phyloP scores from a whole-genome alignment of 2,888 invertebrate species.

The Spatulosminthurus flaviceps region DNA sequence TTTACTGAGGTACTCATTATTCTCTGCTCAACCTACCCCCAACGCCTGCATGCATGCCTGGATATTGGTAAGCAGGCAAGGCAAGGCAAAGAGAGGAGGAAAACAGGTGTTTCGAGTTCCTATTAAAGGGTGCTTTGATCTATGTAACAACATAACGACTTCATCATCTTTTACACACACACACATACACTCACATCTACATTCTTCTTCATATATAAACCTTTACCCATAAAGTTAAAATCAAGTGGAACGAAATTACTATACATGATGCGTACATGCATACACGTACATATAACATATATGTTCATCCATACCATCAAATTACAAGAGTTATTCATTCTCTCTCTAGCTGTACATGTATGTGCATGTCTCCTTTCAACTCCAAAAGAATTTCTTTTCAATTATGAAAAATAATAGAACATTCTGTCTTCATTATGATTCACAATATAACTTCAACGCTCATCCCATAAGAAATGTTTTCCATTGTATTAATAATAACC shows the following conservation, averaged over 20 bases:
- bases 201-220: not conserved
- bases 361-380: not conserved
- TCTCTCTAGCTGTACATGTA: too few species aligned
- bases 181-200: too few species aligned
- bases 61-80: too few species aligned
- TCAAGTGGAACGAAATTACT: constrained; percentile 19
- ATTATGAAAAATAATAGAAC: constrained; percentile 2
- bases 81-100: constrained; percentile 21
- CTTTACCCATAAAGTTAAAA: constrained; percentile 23
- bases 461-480: not conserved
- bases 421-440: not conserved
- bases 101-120: constrained; percentile 38
- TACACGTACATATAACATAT: not conserved
- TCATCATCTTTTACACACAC: constrained; percentile 13
- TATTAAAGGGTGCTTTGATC: constrained; percentile 32
- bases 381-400: constrained; percentile 14
- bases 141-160: constrained; percentile 21
- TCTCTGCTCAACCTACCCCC: constrained; percentile 4
- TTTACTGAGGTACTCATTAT: not conserved
- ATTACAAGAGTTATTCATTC: not conserved
- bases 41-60: not conserved
- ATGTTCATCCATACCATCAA: not conserved
- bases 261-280: not conserved
- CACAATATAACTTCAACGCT: not conserved
- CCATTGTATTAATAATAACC: too few species aligned